Percentiles rank a stretch among this genome's conserved stretches.
Conservation (phyloP, 2,113 vertebrate species). For the Microcebus jonahi region DNA sequence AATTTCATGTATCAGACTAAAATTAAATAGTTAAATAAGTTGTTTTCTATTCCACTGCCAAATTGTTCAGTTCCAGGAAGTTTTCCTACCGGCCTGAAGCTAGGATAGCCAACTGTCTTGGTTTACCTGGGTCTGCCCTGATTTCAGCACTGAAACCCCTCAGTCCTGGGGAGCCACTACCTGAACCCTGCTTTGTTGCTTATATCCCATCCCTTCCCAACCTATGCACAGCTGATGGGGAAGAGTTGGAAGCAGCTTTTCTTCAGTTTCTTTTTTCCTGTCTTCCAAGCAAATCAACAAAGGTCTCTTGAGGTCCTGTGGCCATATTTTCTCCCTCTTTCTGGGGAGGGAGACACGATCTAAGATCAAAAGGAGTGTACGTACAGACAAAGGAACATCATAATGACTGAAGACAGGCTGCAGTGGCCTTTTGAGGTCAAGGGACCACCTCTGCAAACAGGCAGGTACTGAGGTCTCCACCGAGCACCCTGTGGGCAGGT, state of each 20-base stretch:
- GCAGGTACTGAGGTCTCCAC: not conserved
- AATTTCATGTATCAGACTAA: not conserved
- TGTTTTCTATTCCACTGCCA: not conserved
- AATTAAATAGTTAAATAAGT: not conserved
- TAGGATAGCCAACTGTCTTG: too few relatives aligned
- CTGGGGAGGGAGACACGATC: not conserved
- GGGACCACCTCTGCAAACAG: not conserved
- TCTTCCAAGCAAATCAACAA: conserved; percentile 13
- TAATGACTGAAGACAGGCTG: not conserved
- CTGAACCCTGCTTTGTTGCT: not conserved
- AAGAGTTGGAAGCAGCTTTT: not conserved
- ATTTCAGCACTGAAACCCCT: not conserved
- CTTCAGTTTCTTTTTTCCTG: not conserved
- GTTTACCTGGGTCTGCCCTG: not conserved
- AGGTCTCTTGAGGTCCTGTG: not conserved
- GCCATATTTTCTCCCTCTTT: not conserved
- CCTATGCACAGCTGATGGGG: not conserved
- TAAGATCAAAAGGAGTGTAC: not conserved
- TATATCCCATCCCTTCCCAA: not conserved
- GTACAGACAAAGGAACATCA: not conserved
- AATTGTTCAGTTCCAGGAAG: not conserved
- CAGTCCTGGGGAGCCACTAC: not conserved
- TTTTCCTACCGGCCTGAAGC: not conserved
- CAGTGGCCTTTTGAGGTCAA: not conserved
- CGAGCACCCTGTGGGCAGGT: not conserved